Base-by-base conservation (phyloP, 1,140 invertebrate genomes). In the Euura saliciscinereae region DNA sequence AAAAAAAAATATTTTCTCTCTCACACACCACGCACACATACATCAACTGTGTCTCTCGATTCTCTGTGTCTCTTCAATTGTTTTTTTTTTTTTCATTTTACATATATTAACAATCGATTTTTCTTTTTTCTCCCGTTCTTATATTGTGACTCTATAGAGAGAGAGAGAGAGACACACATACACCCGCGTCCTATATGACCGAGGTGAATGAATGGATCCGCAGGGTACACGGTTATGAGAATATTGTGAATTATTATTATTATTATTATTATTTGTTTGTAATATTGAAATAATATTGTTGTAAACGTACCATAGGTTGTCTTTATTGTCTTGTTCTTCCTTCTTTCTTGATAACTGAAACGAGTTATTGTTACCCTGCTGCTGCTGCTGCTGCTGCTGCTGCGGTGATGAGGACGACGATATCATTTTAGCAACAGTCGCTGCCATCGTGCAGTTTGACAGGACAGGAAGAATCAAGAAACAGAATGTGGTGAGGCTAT, bases 291-390 rank as follows among this genome's bases (percentile, higher is more conserved):
- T 79, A 83, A 77, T 79, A 79, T 83, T 82, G 13, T 44, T 70
- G 45, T 51, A 6, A 82, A 85, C 82, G 82, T 89, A 92, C 91
- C 91, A 92, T 80, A 92, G 86, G 83, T 92, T 92, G 78, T 92
- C 91, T 84, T 91, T 89, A 80, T 86, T 88, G 70, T 91, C 89
- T 69, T 82, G 78, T 66, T 90, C 90, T 68, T 91, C 90, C 85
- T 91, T 91, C 81, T 91, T 91, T 88, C 90, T 92, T 80, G 86
- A 28, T 28, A 28, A 86, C 82, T 89, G 90, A 86, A 90, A 89
- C 78, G 87, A 89, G 89, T 90, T 90, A 81, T 85, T 88, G 82
- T 28, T 28, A 28, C 28, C 28, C 28, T 28, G 28, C 28, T 28
- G 28, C 28, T 28, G 28, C 28, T 28, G 28, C 28, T 28, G 28